Base-by-base conservation (phyloP, 2,113 vertebrate genomes). In the Callaeas wilsoni region DNA sequence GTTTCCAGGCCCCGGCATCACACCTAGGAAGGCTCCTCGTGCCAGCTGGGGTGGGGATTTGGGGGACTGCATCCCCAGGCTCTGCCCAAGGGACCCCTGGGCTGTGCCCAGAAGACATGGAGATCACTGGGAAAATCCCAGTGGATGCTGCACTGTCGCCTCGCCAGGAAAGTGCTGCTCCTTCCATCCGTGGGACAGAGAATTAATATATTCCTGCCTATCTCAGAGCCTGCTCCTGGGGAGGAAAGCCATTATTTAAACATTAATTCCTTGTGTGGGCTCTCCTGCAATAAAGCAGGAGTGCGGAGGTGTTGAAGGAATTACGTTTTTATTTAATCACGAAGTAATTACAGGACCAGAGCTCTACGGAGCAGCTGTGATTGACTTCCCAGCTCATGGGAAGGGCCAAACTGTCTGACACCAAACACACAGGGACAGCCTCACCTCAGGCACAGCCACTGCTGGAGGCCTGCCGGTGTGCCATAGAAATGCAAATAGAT, bases 261-360 rank as follows among this genome's bases (percentile, higher is more conserved):
- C 83, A 85, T 85, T 90, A 90, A 95, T 95, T 88, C 94, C 95
- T 94, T 88, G 91, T 94, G 96, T 94, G 96, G 96, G 95, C 79
- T 94, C 78, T 78, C 80, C 87, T 83, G 94, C 87, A 90, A 73
- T 79, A 89, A 77, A 90, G 85, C 87, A 69, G 69, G 53, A 93
- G 86, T 42, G 63, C 5, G 80, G 93, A 93, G 95, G 92, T 92
- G 97, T 62, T 57, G 68, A 81, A 90, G 82, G 92, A 93, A 95
- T 90, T 94, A 91, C 32, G 42, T 44, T 77, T 89, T 91, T 93
- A 94, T 95, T 96, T 95, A 92, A 95, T 95, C 94, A 89, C 3
- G 1, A 70, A 68, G 80, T 93, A 95, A 96, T 95, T 95, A 93
- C 83, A 87, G 79, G 96, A 53, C 50, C 37, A 17, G 7, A 22